Evolutionary conservation across 2,113 vertebrate species (phyloP).

Genomic region (Lampris megalopsis): DNA sequence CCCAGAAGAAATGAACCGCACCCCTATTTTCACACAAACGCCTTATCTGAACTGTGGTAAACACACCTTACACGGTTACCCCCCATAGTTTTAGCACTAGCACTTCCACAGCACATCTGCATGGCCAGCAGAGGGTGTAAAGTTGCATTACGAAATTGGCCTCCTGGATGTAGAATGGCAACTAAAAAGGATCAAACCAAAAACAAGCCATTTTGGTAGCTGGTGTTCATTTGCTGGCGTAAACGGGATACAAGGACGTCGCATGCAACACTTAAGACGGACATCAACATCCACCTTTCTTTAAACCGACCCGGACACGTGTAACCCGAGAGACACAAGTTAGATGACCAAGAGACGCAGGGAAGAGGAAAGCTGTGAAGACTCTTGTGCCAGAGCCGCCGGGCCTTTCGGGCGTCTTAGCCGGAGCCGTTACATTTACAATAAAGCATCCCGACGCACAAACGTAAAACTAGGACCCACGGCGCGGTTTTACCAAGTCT

Average conservation of each 20-base stretch:
- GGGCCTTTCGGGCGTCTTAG: not conserved
- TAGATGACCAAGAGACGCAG: conserved; percentile 17
- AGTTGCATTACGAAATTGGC: conserved; percentile 11
- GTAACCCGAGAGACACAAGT: conserved; percentile 4
- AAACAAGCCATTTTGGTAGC: conserved; percentile 9
- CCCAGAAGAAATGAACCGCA: not conserved
- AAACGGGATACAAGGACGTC: conserved; percentile 14
- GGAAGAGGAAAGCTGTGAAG: conserved; percentile 20
- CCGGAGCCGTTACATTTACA: not conserved
- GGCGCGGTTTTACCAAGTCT: not conserved
- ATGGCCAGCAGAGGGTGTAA: conserved; percentile 38
- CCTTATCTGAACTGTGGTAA: too few relatives aligned
- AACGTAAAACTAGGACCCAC: conserved; percentile 8
- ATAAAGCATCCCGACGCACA: not conserved
- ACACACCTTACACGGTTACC: too few relatives aligned
- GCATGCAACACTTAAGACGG: conserved; percentile 54
- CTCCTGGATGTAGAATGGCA: not conserved
- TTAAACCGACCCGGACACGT: not conserved
- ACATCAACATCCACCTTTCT: conserved; percentile 12
- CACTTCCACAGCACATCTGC: conserved; percentile 12
- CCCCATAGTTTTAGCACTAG: not conserved
- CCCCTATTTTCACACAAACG: not conserved
- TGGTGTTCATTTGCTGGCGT: conserved; percentile 4
- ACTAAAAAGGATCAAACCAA: not conserved
- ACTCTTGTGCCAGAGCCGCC: conserved; percentile 15